phyloP scores from a whole-genome alignment of 2,888 invertebrate genomes.

The Auanema freiburgensis region DNA sequence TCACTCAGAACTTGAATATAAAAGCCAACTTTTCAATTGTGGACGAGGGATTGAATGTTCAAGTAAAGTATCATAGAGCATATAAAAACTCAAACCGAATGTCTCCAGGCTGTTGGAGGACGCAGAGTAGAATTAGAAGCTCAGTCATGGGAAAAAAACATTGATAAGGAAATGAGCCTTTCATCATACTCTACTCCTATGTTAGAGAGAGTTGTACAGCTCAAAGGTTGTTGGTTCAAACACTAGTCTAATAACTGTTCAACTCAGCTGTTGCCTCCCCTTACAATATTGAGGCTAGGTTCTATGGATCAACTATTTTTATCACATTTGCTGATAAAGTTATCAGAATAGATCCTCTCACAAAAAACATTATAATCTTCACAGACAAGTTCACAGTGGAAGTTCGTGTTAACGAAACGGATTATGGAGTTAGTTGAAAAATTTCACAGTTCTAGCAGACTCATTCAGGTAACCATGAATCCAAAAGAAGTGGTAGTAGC shows the following conservation, averaged over 20 bases:
- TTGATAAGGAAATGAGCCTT: slow-evolving; percentile 25
- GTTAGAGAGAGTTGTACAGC: slow-evolving; percentile 22
- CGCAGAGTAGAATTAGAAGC: slow-evolving; percentile 20
- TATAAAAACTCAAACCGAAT: background rate
- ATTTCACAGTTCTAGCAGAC: too few species aligned
- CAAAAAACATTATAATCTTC: slow-evolving; percentile 23
- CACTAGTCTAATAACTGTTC: background rate
- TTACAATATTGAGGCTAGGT: slow-evolving; percentile 23
- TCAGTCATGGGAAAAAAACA: slow-evolving; percentile 26
- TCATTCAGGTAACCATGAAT: too few species aligned
- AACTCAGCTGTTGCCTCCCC: slow-evolving; percentile 26
- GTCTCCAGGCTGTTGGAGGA: slow-evolving; percentile 18
- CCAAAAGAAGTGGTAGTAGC: too few species aligned
- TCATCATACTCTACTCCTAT: slow-evolving; percentile 4
- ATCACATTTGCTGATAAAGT: slow-evolving; percentile 28
- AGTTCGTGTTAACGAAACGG: slow-evolving; percentile 19
- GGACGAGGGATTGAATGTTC: slow-evolving; percentile 27
- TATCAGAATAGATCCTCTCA: slow-evolving; percentile 26
- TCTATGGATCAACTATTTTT: slow-evolving; percentile 29
- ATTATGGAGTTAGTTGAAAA: slow-evolving; percentile 18
- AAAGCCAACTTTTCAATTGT: slow-evolving; percentile 30
- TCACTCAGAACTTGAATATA: slow-evolving; percentile 27
- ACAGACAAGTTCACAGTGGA: slow-evolving; percentile 23
- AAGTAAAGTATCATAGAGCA: slow-evolving; percentile 11
- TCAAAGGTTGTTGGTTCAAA: slow-evolving; percentile 14